Conservation (phyloP, 2,797 vertebrate genomes). For the Pseudocheirus occidentalis region DNA sequence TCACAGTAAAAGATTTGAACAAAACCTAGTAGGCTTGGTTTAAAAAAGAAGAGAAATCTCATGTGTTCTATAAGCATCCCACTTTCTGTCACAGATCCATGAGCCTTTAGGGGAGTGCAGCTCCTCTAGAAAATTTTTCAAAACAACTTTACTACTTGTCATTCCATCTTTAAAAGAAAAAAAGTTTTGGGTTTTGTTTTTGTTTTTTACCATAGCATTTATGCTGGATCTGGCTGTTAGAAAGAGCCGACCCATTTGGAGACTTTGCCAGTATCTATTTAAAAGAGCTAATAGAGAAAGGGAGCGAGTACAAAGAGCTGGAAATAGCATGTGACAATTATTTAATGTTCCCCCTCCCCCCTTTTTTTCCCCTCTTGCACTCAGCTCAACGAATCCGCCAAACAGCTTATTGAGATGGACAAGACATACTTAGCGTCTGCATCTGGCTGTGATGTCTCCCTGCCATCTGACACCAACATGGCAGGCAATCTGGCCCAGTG, state of each 20-base stretch:
- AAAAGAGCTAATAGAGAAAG: not conserved
- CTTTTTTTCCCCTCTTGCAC: conserved; percentile 42
- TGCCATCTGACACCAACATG: conserved; percentile 84
- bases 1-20: not conserved
- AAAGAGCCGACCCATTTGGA: not conserved
- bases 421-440: conserved; percentile 85
- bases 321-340: not conserved
- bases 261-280: not conserved
- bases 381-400: conserved; percentile 97
- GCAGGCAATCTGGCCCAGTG: conserved; percentile 83
- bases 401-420: conserved; percentile 98
- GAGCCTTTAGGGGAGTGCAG: not conserved
- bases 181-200: not conserved
- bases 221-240: not conserved
- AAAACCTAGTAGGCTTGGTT: not conserved
- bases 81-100: too few relatives aligned
- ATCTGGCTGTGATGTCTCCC: conserved; percentile 74
- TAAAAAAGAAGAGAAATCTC: not conserved
- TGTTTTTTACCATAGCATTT: not conserved
- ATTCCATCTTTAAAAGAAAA: not conserved
- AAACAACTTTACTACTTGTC: not conserved
- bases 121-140: not conserved
- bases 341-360: conserved; percentile 42
- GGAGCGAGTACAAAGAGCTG: conserved; percentile 15
- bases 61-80: not conserved